Evolutionary conservation across 1,140 invertebrate species (phyloP), one percentile per base, ranked within the genome.

Genomic region (Reticulitermes speratus): DNA sequence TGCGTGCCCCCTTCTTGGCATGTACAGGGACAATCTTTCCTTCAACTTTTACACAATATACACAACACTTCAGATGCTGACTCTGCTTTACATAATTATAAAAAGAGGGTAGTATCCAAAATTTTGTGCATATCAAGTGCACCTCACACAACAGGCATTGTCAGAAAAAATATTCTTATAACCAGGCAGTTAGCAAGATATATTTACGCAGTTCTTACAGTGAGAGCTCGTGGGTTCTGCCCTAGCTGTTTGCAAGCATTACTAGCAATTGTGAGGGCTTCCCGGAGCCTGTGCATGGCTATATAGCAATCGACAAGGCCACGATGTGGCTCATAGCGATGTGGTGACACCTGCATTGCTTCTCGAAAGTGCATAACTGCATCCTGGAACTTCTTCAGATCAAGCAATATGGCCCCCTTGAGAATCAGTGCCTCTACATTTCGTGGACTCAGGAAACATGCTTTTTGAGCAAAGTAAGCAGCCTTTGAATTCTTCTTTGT

Each of bases 301-400:
- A 95, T 90, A 88, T 96, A 95, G 90, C 94, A 95, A 88, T 96
- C 94, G 12, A 96, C 94, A 48, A 96, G 90, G 44, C 95, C 95
- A 91, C 95, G 94, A 88, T 96, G 94, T 9, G 94, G 93, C 89
- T 96, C 96, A 89, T 92, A 94, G 88, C 93, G 89, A 88, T 92
- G 91, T 14, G 93, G 92, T 52, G 92, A 92, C 55, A 93, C 87
- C 88, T 94, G 93, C 88, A 95, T 92, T 0, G 95, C 96, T 90
- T 96, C 95, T 88, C 94, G 92, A 90, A 96, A 96, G 89, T 95
- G 94, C 75, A 92, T 90, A 3, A 94, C 91, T 14, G 96, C 95
- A 87, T 96, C 95, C 86, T 93, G 92, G 88, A 93, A 93, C 87
- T 95, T 96, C 89, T 96, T 96, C 83, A 96, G 90, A 87, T 96